Base-by-base conservation (phyloP, 2,888 invertebrate species). In the Epinotia bilunana region DNA sequence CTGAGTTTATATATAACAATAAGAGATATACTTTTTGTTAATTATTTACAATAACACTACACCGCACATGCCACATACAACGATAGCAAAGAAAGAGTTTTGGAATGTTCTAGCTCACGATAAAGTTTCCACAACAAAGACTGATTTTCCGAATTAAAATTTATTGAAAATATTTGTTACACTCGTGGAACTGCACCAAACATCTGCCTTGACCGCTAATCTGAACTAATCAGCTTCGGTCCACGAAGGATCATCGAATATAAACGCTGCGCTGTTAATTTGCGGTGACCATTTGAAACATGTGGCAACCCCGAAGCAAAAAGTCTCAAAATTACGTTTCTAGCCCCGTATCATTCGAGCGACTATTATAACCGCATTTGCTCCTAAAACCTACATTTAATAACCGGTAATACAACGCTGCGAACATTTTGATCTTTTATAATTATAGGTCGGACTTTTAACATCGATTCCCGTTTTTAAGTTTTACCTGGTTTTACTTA, bases 291-390 rank as follows among this genome's bases (percentile, higher is more conserved):
- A 55, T 28, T n/a, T 9, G 43, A 20, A 71, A 7, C 71, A 67
- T 33, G 61, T 71, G 71, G 67, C 61, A 74, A 76, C 68, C 61
- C 43, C 43, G 18, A 70, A 68, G 72, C 76, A 74, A 76, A 80
- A 80, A 86, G 84, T 84, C 84, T 84, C 82, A 87, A 87, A 89
- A 87, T 86, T 83, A 87, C 83, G 80, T 82, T 83, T 79, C 83
- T 85, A 87, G 84, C 83, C 84, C 81, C 80, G 81, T 92, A 91
- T 90, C 91, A 91, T 90, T 90, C 81, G 79, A 65, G 77, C 80
- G 83, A 83, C 92, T 83, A 94, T 94, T 94, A 94, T 92, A 93
- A 94, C 88, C 89, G 82, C 92, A 93, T 94, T 93, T 93, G 90
- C 86, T 80, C 87, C 86, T 84, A 88, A 90, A 89, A 87, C 86